Percentiles rank a stretch among this genome's conserved stretches.
Conservation (phyloP, 2,888 invertebrate genomes). For the Drosophila bunnanda region DNA sequence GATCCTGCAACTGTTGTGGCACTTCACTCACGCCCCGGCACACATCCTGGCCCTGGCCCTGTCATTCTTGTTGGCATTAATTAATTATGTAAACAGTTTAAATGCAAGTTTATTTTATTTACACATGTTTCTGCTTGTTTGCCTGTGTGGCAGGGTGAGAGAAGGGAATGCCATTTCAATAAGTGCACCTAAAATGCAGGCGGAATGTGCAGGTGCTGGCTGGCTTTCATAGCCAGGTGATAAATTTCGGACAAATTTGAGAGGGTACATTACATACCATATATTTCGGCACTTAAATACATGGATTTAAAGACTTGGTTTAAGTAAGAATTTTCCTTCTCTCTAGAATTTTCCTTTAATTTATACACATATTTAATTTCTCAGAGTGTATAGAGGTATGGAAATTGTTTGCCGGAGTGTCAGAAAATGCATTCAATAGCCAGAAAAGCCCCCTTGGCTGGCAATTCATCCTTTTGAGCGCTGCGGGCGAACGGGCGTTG, state of each 20-base stretch:
- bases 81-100: conserved; percentile 79
- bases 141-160: conserved; percentile 13
- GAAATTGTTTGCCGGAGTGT: background rate
- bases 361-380: too few relatives aligned
- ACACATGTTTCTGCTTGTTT: conserved; percentile 68
- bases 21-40: conserved; percentile 15
- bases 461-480: conserved; percentile 19
- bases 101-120: conserved; percentile 76
- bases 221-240: too few relatives aligned
- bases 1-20: conserved; percentile 45
- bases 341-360: background rate
- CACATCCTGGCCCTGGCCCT: conserved; percentile 3
- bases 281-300: background rate
- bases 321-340: background rate
- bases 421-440: conserved; percentile 26
- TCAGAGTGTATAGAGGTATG: background rate
- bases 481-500: conserved; percentile 1
- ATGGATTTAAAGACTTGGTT: background rate
- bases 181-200: conserved; percentile 42
- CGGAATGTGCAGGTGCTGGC: conserved; percentile 1
- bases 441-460: conserved; percentile 13
- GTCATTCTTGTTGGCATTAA: conserved; percentile 65
- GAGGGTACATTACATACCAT: background rate
- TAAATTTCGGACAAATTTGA: background rate
- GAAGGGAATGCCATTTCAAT: conserved; percentile 44